Evolutionary conservation across 2,888 invertebrate species (phyloP).

Genomic region (Phalangium opilio): DNA sequence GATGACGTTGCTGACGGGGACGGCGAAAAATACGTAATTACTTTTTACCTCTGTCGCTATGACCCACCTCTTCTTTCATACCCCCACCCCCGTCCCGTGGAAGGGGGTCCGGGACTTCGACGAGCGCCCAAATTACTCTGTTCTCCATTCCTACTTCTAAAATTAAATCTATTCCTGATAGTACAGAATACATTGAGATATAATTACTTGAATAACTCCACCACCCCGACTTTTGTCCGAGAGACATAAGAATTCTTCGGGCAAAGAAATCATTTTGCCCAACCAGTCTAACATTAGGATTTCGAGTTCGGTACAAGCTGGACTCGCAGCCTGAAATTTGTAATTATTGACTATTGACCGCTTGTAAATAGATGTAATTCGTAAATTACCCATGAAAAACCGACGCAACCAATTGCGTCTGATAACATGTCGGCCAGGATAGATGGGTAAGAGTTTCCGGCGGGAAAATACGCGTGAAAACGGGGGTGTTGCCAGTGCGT

Average conservation of each 20-base stretch:
- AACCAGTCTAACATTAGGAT: constrained; percentile 92
- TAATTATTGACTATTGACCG: no score
- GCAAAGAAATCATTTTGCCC: constrained; percentile 61
- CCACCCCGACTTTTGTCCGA: constrained; percentile 70
- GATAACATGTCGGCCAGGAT: constrained; percentile 95
- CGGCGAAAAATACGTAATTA: no score
- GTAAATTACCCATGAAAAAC: constrained; percentile 81
- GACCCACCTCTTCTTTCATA: no score
- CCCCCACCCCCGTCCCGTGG: no score
- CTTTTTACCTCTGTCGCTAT: no score
- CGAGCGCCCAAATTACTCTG: no score
- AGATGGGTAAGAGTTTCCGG: constrained; percentile 92
- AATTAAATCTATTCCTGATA: no score
- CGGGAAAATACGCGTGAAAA: constrained; percentile 97
- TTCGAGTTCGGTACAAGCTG: constrained; percentile 89
- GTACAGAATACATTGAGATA: no score
- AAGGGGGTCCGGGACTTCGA: no score
- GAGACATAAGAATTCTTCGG: constrained; percentile 51
- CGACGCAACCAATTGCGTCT: constrained; percentile 90
- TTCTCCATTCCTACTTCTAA: no score
- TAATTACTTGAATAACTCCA: constrained; percentile 87
- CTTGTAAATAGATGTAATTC: no score
- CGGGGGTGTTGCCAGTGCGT: constrained; percentile 99
- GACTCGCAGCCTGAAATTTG: constrained; percentile 68
- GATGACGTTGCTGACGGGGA: no score